Base-by-base conservation (phyloP, 2,888 invertebrate species). In the Plagodis pulveraria region DNA sequence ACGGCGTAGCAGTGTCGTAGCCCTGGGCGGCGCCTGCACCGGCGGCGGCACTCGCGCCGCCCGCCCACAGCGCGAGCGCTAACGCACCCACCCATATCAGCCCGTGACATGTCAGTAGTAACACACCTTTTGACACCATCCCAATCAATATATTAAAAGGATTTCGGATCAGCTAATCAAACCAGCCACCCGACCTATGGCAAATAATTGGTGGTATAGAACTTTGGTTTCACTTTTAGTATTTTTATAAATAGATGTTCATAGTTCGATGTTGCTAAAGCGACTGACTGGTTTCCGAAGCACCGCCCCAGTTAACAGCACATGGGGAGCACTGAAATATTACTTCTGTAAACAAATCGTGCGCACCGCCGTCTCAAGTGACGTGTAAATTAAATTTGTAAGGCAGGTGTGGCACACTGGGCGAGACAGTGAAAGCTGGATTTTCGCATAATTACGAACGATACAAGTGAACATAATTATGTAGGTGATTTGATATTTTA, bases 1-100 rank as follows among this genome's bases (percentile, higher is more conserved):
- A 76, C 42, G 92, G 91, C 63, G 92, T 92, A 58, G 91, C 92
- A 6, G 87, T 84, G 71, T 89, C 88, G 76, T 89, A 91, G 41
- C 81, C 80, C 51, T 76, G 68, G 22, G 22, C 22, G 22, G 22
- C 22, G 22, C 22, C 22, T 22, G 22, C 22, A 22, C 22, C 22
- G 22, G 10, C 40, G 2, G 80, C 80, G 5, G 87, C 89, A 66
- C 75, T 72, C 33, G 79, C 85, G 68, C 83, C 82, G 71, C 81
- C 81, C 77, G 87, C 87, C 89, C 89, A 86, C 41, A 89, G 69
- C 71, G 84, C 85, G 41, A 88, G 72, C 52, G 79, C 83, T 38
- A 80, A 46, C 56, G 80, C 83, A 22, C 69, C 81, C 70, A 71
- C 72, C 81, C 86, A 82, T 70, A 89, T 79, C 58, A 86, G 35